These are phyloP conservation scores for Ichneumoninae sp. DNA, from an alignment of 2,888 invertebrate genomes.

Conservation along the genomic window DNA sequence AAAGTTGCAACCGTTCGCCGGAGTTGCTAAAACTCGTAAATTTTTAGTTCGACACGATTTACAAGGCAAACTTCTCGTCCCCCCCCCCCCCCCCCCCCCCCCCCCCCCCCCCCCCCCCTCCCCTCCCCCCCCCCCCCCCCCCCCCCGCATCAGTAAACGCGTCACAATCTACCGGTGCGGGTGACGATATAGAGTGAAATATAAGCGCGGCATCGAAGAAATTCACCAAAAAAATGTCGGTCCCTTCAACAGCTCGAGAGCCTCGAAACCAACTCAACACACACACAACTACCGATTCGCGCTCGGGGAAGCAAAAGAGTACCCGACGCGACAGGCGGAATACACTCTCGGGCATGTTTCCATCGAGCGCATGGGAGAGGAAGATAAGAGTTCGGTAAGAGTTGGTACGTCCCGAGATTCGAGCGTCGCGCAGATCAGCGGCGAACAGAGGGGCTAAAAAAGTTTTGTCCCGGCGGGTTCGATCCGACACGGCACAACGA, in stretches of 20 bases:
- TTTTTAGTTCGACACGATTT: constrained; percentile 63
- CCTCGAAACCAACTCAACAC: not conserved
- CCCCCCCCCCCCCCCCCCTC: too few species aligned
- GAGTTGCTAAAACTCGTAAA: constrained; percentile 55
- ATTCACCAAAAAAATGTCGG: not conserved
- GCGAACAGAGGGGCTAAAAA: constrained; percentile 9
- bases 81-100: not conserved
- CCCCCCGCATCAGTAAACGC: not conserved
- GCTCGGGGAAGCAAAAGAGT: not conserved
- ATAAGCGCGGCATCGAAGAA: not conserved
- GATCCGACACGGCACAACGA: constrained; percentile 70
- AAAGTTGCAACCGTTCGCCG: constrained; percentile 41
- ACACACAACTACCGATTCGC: not conserved
- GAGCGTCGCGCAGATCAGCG: not conserved
- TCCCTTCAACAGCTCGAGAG: not conserved
- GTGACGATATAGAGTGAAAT: not conserved
- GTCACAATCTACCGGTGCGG: not conserved
- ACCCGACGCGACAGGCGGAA: constrained; percentile 15
- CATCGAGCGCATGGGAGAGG: constrained; percentile 42
- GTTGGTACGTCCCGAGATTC: constrained; percentile 19
- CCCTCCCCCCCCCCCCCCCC: too few species aligned
- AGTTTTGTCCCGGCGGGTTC: constrained; percentile 65
- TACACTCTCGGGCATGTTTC: constrained; percentile 24
- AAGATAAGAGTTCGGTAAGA: constrained; percentile 52
- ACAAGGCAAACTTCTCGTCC: constrained; percentile 66